Percentiles rank a stretch among this genome's conserved stretches.
phyloP scores from a whole-genome alignment of 2,797 vertebrate species.

The Graptemys geographica region DNA sequence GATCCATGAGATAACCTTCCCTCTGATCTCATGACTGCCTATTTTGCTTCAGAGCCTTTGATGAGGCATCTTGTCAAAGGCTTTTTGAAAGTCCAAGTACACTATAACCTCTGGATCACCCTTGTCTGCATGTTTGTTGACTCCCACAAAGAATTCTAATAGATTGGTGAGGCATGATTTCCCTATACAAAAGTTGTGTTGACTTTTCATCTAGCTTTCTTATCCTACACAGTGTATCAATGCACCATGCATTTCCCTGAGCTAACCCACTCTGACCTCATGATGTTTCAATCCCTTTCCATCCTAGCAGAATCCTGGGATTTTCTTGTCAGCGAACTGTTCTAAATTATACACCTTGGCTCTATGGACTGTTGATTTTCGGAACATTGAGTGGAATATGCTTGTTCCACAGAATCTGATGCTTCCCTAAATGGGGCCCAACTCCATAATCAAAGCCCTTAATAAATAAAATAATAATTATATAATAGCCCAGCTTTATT shows the following conservation, averaged over 20 bases:
- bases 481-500: not conserved
- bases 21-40: not conserved
- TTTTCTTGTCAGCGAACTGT: not conserved
- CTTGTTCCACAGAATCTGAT: fast-evolving
- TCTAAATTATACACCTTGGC: not conserved
- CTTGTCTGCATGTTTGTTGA: not conserved
- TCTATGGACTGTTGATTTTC: not conserved
- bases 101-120: not conserved
- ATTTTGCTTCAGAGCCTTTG: not conserved
- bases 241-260: fast-evolving
- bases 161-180: not conserved
- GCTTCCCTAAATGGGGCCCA: not conserved
- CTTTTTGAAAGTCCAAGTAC: not conserved
- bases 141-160: not conserved
- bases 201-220: not conserved
- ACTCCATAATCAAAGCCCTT: not conserved
- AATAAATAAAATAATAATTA: not conserved
- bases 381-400: not conserved
- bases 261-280: not conserved
- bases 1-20: not conserved
- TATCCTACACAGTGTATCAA: not conserved
- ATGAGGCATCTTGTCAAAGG: not conserved
- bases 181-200: not conserved
- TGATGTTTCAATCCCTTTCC: not conserved
- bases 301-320: not conserved